Conservation (phyloP, 2,888 invertebrate species). For the Acanthosepion lycidas region DNA sequence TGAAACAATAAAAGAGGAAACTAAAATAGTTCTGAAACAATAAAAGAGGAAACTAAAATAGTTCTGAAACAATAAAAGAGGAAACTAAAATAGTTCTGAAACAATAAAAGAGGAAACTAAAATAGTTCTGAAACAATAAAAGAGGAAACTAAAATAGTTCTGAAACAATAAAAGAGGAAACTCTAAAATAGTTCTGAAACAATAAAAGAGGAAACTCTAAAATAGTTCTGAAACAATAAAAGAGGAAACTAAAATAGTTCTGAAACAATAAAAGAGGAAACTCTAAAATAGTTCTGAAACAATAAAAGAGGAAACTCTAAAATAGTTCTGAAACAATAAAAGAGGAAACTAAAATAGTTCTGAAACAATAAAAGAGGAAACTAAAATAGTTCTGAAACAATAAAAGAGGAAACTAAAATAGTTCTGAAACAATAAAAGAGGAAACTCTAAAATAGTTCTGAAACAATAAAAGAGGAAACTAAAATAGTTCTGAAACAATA, state of each 20-base stretch:
- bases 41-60: not conserved
- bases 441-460: too few relatives aligned
- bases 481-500: too few relatives aligned
- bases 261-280: not conserved
- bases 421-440: not conserved
- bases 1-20: not conserved
- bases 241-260: not conserved
- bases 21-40: too few relatives aligned
- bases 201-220: not conserved
- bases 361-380: not conserved
- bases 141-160: not conserved
- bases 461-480: not conserved
- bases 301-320: not conserved
- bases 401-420: not conserved
- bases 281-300: too few relatives aligned
- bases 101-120: not conserved
- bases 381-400: too few relatives aligned
- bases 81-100: too few relatives aligned
- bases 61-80: not conserved
- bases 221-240: too few relatives aligned
- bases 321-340: too few relatives aligned
- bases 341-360: not conserved
- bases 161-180: not conserved
- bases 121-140: too few relatives aligned
- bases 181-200: too few relatives aligned